Evolutionary conservation across 2,113 vertebrate species (phyloP).

Genomic region (Cyprinodon brontotheroides): DNA sequence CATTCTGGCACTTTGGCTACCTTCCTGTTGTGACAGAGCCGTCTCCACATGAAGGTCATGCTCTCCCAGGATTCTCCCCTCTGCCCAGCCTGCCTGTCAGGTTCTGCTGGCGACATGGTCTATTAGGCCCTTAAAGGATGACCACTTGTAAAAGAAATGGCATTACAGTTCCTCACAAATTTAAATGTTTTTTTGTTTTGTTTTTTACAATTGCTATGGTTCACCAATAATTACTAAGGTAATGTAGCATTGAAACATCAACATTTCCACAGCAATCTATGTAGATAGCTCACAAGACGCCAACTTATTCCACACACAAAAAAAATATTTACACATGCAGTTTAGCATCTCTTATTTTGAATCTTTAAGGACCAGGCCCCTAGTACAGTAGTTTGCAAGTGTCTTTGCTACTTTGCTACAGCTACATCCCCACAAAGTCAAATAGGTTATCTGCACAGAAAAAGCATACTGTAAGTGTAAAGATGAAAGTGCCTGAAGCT

Average conservation of each 20-base stretch:
- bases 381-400: background rate
- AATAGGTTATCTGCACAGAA: too few species aligned
- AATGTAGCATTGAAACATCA: too few species aligned
- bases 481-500: too few species aligned
- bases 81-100: conserved; percentile 60
- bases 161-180: conserved; percentile 36
- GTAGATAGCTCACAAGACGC: too few species aligned
- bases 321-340: too few species aligned
- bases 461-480: too few species aligned
- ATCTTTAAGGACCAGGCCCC: too few species aligned
- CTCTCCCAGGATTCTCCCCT: conserved; percentile 54
- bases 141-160: conserved; percentile 52
- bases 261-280: too few species aligned
- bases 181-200: conserved; percentile 10
- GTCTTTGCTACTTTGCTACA: background rate
- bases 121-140: conserved; percentile 80
- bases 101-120: conserved; percentile 69
- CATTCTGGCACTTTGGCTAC: conserved; percentile 48
- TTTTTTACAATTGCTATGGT: conserved; percentile 18
- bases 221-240: background rate
- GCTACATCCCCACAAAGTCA: too few species aligned
- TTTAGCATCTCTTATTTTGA: too few species aligned
- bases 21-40: conserved; percentile 65
- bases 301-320: too few species aligned
- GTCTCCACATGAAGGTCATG: conserved; percentile 79